A percentile compares a stretch with the other conserved stretches of the same genome.
These are phyloP conservation scores for Cynaeus angustus DNA, from an alignment of 2,888 invertebrate species.

Conservation along the genomic window DNA sequence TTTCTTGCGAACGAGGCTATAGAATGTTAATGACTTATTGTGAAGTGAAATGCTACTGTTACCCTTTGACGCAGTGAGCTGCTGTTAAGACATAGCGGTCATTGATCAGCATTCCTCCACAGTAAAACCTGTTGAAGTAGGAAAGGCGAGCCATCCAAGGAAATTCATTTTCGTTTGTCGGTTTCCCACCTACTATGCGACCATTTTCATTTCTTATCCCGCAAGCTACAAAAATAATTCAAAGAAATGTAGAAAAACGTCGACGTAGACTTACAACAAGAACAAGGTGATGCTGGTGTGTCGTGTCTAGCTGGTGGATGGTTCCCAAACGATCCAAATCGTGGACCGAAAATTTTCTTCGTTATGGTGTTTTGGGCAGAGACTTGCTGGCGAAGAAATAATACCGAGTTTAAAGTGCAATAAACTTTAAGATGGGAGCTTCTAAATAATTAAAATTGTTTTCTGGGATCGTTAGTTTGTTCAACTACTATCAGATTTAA, in stretches of 20 bases:
- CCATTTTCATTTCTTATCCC: constrained; percentile 88
- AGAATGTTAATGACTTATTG: constrained; percentile 29
- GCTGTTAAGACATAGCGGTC: constrained; percentile 92
- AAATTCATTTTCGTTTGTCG: constrained; percentile 85
- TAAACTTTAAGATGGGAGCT: not conserved
- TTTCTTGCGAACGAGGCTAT: constrained; percentile 8
- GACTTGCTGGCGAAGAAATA: not conserved
- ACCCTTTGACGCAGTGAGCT: constrained; percentile 94
- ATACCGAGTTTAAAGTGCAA: not conserved
- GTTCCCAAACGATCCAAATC: constrained; percentile 64
- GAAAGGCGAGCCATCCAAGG: constrained; percentile 93
- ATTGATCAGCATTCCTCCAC: constrained; percentile 90
- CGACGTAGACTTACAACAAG: constrained; percentile 79
- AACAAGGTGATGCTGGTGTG: constrained; percentile 75
- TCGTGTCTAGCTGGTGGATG: constrained; percentile 78
- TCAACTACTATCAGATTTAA: too few species aligned
- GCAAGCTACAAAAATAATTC: constrained; percentile 76
- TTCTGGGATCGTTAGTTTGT: too few species aligned
- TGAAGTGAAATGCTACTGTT: constrained; percentile 51
- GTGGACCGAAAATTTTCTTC: constrained; percentile 57
- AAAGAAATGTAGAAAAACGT: constrained; percentile 66
- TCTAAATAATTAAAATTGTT: too few species aligned
- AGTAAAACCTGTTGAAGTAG: constrained; percentile 92
- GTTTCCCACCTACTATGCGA: constrained; percentile 87
- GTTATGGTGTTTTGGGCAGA: constrained; percentile 21